phyloP scores from a whole-genome alignment of 2,888 invertebrate genomes.

The Melolontha melolontha region DNA sequence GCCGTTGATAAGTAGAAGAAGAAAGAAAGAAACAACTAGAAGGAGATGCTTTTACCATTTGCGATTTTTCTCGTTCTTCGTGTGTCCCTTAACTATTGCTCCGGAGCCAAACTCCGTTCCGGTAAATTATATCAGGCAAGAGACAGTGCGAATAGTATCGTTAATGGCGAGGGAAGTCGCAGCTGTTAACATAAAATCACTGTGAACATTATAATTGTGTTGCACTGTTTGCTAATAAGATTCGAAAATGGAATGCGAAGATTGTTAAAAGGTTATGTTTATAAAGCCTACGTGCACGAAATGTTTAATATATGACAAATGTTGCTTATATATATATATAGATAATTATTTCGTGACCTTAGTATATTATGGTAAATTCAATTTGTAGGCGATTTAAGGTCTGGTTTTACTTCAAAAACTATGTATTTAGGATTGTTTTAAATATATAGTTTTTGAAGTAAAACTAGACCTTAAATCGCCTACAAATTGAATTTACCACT shows the following conservation, averaged over 20 bases:
- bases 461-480: too few relatives aligned
- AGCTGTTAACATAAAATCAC: slow-evolving; percentile 51
- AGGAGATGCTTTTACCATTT: background rate
- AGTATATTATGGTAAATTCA: too few relatives aligned
- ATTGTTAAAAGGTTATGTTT: background rate
- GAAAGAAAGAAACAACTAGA: too few relatives aligned
- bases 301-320: too few relatives aligned
- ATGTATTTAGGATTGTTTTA: too few relatives aligned
- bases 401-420: too few relatives aligned
- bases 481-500: too few relatives aligned
- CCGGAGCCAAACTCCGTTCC: slow-evolving; percentile 33
- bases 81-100: slow-evolving; percentile 3
- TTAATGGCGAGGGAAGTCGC: slow-evolving; percentile 44
- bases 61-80: slow-evolving; percentile 1
- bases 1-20: too few relatives aligned
- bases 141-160: slow-evolving; percentile 25
- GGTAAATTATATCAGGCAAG: slow-evolving; percentile 23
- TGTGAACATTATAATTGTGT: slow-evolving; percentile 43
- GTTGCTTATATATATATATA: too few relatives aligned
- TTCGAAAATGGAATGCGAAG: slow-evolving; percentile 21
- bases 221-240: slow-evolving; percentile 31
- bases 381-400: too few relatives aligned
- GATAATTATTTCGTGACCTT: too few relatives aligned
- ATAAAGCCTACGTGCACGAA: background rate
- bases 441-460: too few relatives aligned